phyloP scores from a whole-genome alignment of 2,797 vertebrate genomes.

The Miichthys miiuy region DNA sequence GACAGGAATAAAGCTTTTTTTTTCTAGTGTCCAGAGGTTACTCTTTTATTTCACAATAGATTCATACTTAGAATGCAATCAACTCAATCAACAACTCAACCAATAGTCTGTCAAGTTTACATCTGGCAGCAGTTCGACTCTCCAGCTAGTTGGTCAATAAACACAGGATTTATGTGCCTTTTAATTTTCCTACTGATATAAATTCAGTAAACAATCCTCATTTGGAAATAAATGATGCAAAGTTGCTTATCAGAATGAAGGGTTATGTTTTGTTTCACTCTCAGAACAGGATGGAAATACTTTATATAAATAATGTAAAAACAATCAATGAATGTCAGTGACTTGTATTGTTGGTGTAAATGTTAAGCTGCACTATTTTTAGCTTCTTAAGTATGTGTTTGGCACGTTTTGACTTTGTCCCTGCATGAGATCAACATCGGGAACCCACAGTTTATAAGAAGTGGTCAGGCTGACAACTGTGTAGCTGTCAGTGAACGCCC shows the following conservation, averaged over 20 bases:
- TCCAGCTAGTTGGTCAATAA: neutral
- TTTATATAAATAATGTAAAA: neutral
- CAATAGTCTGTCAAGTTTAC: neutral
- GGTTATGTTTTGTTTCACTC: neutral
- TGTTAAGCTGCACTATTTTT: constrained; percentile 53
- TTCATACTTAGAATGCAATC: constrained; percentile 13
- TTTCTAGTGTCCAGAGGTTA: constrained; percentile 8
- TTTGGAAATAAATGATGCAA: neutral
- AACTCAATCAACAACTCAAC: neutral
- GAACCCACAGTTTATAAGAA: constrained; percentile 70
- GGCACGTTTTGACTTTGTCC: constrained; percentile 46
- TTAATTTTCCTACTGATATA: constrained; percentile 13
- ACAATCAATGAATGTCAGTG: constrained; percentile 24
- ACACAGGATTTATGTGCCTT: neutral
- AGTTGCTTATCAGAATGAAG: neutral
- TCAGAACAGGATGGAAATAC: constrained; percentile 26
- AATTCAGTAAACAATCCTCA: neutral
- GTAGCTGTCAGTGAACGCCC: constrained; percentile 60
- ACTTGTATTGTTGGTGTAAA: constrained; percentile 43
- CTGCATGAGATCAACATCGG: constrained; percentile 35
- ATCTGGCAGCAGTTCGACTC: neutral
- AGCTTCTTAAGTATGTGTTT: constrained; percentile 32
- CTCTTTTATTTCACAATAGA: constrained; percentile 9
- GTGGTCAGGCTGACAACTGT: constrained; percentile 52
- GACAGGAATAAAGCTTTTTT: neutral